Base-by-base conservation (phyloP, 2,797 vertebrate genomes). In the Orestias chungarensis region DNA sequence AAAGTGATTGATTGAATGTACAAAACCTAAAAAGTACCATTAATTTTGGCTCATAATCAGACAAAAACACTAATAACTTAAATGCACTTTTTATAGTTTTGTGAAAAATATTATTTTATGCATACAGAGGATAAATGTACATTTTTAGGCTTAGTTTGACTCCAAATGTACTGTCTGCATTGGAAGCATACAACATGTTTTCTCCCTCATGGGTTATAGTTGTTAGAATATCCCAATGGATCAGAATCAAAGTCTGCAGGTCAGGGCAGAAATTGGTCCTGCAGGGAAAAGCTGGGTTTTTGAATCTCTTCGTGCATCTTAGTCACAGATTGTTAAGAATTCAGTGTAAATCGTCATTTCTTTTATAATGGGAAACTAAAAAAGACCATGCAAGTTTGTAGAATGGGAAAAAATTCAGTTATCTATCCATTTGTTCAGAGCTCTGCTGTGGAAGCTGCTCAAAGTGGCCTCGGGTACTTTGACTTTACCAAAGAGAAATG, bases 401-500 rank as follows among this genome's bases (percentile, higher is more conserved):
- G 38, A 50, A 81, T 82, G 67, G 25, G 5, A 46, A 50, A 64
- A 27, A 74, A 80, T 59, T n/a, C 80, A 83, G 86, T 76, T 64
- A 73, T 90, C 72, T 79, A 68, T 76, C 78, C 59, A 47, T 84
- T 74, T 66, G 64, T 87, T 82, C 70, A 74, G 65, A 11, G 81
- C 54, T 50, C 65, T 59, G 75, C 62, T 82, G 29, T 70, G 81
- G 81, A 82, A 78, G 38, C 55, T 33, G 78, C 86, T 85, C 78
- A 82, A 44, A 76, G 86, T n/a, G 79, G 74, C 82, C 71, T 75
- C 25, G 49, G 68, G 61, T 68, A 80, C 81, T 0, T 23, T 78
- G 81, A 80, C 75, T 76, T 82, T 79, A 64, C 49, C 7, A 3
- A 73, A 74, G 73, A 85, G 46, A 64, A 79, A 89, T 83, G 86